Evolutionary conservation across 2,797 vertebrate genomes (phyloP).

Genomic region (Enteromius anoplus): DNA sequence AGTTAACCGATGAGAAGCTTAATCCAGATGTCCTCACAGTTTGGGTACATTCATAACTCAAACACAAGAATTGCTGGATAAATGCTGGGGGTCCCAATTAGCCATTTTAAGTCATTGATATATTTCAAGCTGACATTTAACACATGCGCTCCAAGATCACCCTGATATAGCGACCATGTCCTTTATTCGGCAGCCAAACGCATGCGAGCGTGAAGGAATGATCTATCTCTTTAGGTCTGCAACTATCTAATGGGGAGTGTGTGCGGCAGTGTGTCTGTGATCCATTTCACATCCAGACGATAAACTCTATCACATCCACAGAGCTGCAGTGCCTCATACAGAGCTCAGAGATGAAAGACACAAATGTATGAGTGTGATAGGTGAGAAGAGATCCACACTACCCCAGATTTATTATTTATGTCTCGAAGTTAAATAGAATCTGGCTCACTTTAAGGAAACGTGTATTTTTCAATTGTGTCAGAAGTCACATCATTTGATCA

Average conservation of each 20-base stretch:
- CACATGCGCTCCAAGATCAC: not conserved
- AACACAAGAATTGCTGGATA: slow-evolving; percentile 38
- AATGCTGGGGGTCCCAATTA: slow-evolving; percentile 34
- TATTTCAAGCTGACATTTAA: slow-evolving; percentile 30
- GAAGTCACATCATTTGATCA: not conserved
- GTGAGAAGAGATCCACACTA: slow-evolving; percentile 27
- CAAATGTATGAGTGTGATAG: slow-evolving; percentile 1
- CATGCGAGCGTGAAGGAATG: slow-evolving; percentile 32
- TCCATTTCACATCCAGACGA: slow-evolving; percentile 45
- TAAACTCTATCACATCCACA: slow-evolving; percentile 45
- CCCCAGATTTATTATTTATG: not conserved
- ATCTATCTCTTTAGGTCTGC: slow-evolving; percentile 41
- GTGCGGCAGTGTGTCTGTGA: slow-evolving; percentile 43
- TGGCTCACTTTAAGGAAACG: not conserved
- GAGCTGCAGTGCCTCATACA: slow-evolving; percentile 19
- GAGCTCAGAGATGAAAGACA: slow-evolving; percentile 54
- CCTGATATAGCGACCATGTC: not conserved
- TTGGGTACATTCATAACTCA: slow-evolving; percentile 46
- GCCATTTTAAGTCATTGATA: slow-evolving; percentile 4
- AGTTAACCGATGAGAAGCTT: not conserved
- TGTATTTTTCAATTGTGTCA: not conserved
- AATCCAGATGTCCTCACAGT: slow-evolving; percentile 13
- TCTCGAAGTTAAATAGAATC: not conserved
- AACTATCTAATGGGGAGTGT: slow-evolving; percentile 37
- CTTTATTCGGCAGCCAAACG: slow-evolving; percentile 38